Base-by-base conservation (phyloP, 2,113 vertebrate genomes). In the Leptodactylus fuscus region DNA sequence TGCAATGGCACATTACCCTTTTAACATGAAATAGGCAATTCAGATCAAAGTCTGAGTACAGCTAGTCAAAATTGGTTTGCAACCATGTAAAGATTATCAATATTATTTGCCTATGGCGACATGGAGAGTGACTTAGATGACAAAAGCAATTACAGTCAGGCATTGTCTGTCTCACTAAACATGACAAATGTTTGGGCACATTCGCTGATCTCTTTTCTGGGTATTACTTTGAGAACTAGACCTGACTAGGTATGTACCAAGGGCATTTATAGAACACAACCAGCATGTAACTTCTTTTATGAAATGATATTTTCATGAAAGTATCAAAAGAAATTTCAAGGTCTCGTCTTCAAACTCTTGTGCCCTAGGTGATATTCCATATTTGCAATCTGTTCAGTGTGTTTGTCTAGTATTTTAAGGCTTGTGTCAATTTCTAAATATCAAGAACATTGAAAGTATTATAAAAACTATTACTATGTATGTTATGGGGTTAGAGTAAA, bases 131-230 rank as follows among this genome's bases (percentile, higher is more conserved):
- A 81, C 29, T 81, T 24, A 46, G 38, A 80, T 86, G 84, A 86
- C 84, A 86, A 86, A 86, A 60, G 67, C 65, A 86, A 86, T 86
- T 86, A 81, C 9, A 85, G 3, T 86, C 84, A 86, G 20, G 70
- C 76, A 81, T 73, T 53, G 46, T 86, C 76, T 86, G 49, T 86
- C 67, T 58, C 84, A 86, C 78, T 80, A 86, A 80, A 86, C 84
- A 86, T 73, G 58, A 86, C 48, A 67, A 73, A 29, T 48, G 38
- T 86, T 70, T 51, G 79, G 55, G 76, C n/a, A 44, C 67, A 58
- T 41, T 38, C 49, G 27, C 20, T 53, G 46, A 46, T 49, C 18
- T 51, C 51, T 69, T 67, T 32, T 34, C 24, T 34, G 18, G 32
- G 18, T 78, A 44, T 60, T 44, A 44, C 48, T 53, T 46, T 58